Conservation (phyloP, 2,113 vertebrate species). For the Elachura formosa region DNA sequence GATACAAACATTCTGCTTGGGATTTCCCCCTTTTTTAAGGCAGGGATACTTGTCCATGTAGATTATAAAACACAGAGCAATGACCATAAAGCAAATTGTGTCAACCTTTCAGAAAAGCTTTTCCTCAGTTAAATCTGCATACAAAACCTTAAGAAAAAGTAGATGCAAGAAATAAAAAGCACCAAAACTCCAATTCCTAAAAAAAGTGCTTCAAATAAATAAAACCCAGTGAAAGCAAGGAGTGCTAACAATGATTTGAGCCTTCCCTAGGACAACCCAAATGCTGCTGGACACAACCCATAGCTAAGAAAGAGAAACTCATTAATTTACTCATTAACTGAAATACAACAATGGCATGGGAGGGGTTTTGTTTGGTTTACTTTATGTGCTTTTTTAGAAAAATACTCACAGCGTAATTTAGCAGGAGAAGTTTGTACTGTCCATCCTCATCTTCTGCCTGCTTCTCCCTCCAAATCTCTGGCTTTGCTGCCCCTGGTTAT, state of each 20-base stretch:
- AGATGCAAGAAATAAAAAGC: not conserved
- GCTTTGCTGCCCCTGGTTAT: not conserved
- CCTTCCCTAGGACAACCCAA: not conserved
- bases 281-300: not conserved
- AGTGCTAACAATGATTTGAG: fast-evolving
- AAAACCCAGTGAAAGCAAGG: not conserved
- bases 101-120: not conserved
- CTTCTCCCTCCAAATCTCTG: not conserved
- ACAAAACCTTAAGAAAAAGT: not conserved
- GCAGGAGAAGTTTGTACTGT: not conserved
- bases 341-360: not conserved
- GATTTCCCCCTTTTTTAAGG: not conserved
- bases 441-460: not conserved
- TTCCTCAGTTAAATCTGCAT: not conserved
- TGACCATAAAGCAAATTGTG: not conserved
- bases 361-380: not conserved
- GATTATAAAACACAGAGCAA: not conserved
- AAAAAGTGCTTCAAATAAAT: not conserved
- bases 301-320: not conserved
- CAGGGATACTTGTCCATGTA: not conserved
- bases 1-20: not conserved
- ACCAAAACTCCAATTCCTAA: not conserved
- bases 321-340: not conserved
- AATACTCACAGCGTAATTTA: not conserved
- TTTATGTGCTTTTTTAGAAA: not conserved